phyloP scores from a whole-genome alignment of 2,797 vertebrate genomes.

The Morus bassanus region DNA sequence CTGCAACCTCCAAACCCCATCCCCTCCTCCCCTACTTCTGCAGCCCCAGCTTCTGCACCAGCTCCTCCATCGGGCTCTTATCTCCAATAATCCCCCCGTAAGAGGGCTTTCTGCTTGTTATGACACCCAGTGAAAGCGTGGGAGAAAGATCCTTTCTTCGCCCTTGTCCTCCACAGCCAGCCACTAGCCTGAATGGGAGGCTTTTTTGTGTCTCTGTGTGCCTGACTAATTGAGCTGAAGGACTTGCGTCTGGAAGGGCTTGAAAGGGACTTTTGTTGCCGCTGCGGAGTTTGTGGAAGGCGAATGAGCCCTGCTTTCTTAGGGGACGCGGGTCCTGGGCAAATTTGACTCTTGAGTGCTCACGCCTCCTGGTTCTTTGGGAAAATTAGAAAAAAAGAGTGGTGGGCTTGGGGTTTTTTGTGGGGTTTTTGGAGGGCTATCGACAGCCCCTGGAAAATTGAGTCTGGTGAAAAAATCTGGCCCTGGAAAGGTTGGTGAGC shows the following conservation, averaged over 20 bases:
- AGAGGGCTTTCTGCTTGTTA: constrained; percentile 79
- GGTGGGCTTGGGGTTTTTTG: background rate
- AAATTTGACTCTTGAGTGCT: constrained; percentile 45
- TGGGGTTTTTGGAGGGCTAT: background rate
- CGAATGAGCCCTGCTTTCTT: constrained; percentile 26
- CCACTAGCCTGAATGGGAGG: constrained; percentile 68
- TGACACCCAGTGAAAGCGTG: constrained; percentile 78
- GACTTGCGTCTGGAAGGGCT: constrained; percentile 76
- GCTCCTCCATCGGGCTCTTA: constrained; percentile 63
- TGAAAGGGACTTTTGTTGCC: constrained; percentile 80
- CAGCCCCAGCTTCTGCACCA: constrained; percentile 14
- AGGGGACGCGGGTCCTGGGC: constrained; percentile 34
- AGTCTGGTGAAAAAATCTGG: background rate
- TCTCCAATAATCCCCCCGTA: constrained; percentile 73
- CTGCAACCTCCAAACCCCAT: background rate
- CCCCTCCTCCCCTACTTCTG: background rate
- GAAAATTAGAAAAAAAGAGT: background rate
- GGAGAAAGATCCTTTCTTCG: constrained; percentile 69
- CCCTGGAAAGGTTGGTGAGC: background rate
- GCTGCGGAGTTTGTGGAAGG: constrained; percentile 55
- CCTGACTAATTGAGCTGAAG: constrained; percentile 83
- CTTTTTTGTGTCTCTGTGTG: constrained; percentile 73
- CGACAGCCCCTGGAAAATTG: background rate
- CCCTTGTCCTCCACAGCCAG: constrained; percentile 66
- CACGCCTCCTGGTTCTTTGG: background rate